Evolutionary conservation across 2,113 vertebrate genomes (phyloP).

Genomic region (Monarcha castaneiventris): DNA sequence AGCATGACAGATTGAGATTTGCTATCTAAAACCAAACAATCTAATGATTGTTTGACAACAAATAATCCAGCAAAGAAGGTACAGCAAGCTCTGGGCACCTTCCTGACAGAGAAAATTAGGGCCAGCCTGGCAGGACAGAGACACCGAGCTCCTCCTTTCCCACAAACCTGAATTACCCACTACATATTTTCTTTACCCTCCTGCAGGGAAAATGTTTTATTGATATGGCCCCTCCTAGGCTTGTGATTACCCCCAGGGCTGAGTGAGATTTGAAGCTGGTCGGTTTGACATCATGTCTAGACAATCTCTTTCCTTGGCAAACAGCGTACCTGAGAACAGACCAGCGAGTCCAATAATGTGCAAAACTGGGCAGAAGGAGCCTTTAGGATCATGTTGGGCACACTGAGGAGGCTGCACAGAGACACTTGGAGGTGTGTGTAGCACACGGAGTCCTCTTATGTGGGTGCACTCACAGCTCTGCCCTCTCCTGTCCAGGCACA

Average conservation of each 20-base stretch:
- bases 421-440: neutral
- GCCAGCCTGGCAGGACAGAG: neutral
- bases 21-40: slow-evolving; percentile 64
- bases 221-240: neutral
- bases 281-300: neutral
- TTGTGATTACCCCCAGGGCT: neutral
- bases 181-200: neutral
- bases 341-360: neutral
- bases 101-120: neutral
- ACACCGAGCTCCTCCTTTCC: neutral
- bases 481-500: neutral
- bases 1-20: slow-evolving; percentile 44
- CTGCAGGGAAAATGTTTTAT: slow-evolving; percentile 25
- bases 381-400: neutral
- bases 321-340: neutral
- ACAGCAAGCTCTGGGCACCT: neutral
- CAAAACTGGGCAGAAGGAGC: neutral
- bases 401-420: neutral
- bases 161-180: neutral
- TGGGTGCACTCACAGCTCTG: neutral
- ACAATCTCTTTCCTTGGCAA: neutral
- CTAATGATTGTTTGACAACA: neutral
- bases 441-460: neutral
- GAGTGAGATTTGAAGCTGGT: neutral
- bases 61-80: slow-evolving; percentile 12